Percentiles rank a stretch among this genome's conserved stretches.
Evolutionary conservation across 2,113 vertebrate species (phyloP).

Genomic region (Bostrychus sinensis): DNA sequence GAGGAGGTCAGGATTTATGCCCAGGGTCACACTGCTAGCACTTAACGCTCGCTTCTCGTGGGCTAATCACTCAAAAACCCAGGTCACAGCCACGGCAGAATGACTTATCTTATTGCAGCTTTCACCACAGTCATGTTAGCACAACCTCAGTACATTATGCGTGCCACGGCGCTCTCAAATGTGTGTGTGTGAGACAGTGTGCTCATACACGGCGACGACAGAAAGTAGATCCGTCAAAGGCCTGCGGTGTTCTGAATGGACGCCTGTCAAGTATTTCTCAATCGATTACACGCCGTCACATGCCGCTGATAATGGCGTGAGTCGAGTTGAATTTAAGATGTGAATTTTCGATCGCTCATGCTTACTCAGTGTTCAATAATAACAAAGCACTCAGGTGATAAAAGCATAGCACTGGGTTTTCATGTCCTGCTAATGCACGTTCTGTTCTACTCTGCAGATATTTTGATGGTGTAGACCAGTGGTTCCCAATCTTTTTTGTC

Average conservation of each 20-base stretch:
- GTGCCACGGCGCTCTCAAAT: conserved; percentile 38
- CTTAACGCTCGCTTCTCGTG: conserved; percentile 42
- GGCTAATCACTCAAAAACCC: conserved; percentile 51
- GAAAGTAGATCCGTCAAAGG: conserved; percentile 65
- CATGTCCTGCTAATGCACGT: conserved; percentile 11
- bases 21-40: conserved; percentile 41
- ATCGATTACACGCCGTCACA: conserved; percentile 69
- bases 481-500: neutral
- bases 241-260: conserved; percentile 60
- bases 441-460: neutral
- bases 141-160: conserved; percentile 69
- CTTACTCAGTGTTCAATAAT: no score
- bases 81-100: conserved; percentile 42
- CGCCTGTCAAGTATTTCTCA: conserved; percentile 70
- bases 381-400: no score
- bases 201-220: conserved; percentile 63
- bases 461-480: conserved; percentile 1
- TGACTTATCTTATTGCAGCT: conserved; percentile 71
- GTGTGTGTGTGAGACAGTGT: conserved; percentile 53
- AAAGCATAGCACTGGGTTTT: conserved; percentile 32
- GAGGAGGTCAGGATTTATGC: conserved; percentile 51
- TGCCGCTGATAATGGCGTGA: conserved; percentile 61
- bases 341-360: conserved; percentile 59
- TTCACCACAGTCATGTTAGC: conserved; percentile 70
- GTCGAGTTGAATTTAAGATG: conserved; percentile 46